Conservation (phyloP, 2,113 vertebrate species). For the Myotis lucifugus region DNA sequence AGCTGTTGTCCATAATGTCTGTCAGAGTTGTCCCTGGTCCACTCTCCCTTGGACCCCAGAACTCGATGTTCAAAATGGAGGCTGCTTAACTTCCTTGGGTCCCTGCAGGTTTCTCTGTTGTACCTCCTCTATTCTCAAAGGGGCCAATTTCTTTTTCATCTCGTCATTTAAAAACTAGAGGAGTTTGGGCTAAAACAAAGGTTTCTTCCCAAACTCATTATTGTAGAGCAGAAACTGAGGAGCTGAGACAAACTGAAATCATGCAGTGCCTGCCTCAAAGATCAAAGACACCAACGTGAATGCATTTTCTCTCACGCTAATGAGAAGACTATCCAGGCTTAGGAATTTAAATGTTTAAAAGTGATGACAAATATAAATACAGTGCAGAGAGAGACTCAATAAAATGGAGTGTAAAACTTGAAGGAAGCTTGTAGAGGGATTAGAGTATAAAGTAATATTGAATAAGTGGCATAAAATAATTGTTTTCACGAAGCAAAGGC, state of each 20-base stretch:
- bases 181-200: background rate
- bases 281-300: constrained; percentile 24
- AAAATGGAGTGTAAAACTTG: background rate
- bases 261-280: background rate
- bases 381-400: background rate
- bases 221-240: background rate
- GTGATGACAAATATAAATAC: background rate
- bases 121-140: background rate
- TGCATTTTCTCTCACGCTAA: background rate
- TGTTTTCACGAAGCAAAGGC: background rate
- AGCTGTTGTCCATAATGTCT: background rate
- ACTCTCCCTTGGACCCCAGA: background rate
- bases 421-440: background rate
- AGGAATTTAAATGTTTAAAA: constrained; percentile 12
- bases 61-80: background rate
- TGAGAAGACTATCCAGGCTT: background rate
- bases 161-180: background rate
- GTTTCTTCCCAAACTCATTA: constrained; percentile 28
- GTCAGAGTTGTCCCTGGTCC: background rate
- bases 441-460: background rate
- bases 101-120: background rate
- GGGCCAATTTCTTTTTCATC: constrained; percentile 4
- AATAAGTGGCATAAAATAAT: background rate
- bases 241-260: background rate
- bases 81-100: background rate